Base-by-base conservation (phyloP, 2,888 invertebrate species). In the Anoncus sp. region DNA sequence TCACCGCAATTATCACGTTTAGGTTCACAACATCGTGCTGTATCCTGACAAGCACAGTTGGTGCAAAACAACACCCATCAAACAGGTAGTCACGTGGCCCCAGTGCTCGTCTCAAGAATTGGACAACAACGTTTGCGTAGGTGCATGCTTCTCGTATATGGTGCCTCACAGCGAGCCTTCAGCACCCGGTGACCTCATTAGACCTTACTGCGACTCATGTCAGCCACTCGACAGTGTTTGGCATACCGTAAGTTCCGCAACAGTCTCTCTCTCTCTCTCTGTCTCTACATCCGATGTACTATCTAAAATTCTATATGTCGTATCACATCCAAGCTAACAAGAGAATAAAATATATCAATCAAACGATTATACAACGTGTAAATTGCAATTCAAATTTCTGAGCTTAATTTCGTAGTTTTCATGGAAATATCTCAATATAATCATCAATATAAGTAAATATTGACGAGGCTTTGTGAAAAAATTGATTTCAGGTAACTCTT, bases 21-120 rank as follows among this genome's bases (percentile, higher is more conserved):
- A 94, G 94, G 94, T 95, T 7, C 95, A 95, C 91, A 95, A 95
- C 87, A 94, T 95, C 76, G 94, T 95, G 3, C 89, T 95, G 47
- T 95, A 95, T 85, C 95, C 95, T 1, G 94, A 95, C 87, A 94
- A 94, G 83, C 94, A 95, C 87, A 95, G 95, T 24, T 95, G 95
- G 95, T 95, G 95, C 87, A 94, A 94, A 85, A 94, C 94, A 18
- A 94, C 94, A 31, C 93, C 94, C 5, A 95, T 95, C 80, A 94
- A 94, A 86, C 95, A 95, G 89, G 94, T 95, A 22, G 94, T 95
- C 43, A 93, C 94, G n/a, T 93, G 93, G 87, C 93, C 94, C 1
- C 94, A 94, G 67, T 95, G 94, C 86, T 93, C 93, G 79, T 93
- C 94, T 1, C 92, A 93, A 82, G 94, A 94, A 80, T 93, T 95